These are phyloP conservation scores for Andrena fulva DNA, from an alignment of 2,888 invertebrate species.

Conservation along the genomic window DNA sequence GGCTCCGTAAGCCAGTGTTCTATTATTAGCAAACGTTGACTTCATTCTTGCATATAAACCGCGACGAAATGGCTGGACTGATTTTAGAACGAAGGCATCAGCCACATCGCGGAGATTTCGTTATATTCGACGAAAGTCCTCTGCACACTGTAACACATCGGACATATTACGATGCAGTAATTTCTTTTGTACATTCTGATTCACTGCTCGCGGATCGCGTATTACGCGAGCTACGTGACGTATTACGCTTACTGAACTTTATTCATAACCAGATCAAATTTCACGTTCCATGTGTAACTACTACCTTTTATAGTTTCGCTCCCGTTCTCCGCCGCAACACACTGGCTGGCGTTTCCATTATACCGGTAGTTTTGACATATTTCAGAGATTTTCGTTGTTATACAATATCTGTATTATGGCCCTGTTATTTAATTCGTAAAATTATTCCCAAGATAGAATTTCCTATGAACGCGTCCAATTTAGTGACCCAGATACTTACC, in stretches of 20 bases:
- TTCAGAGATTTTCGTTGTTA: too few relatives aligned
- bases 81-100: conserved; percentile 35
- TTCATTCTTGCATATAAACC: conserved; percentile 46
- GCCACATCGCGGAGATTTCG: conserved; percentile 14
- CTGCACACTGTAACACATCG: neutral
- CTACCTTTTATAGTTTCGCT: neutral
- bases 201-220: neutral
- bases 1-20: conserved; percentile 8
- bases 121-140: neutral
- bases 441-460: neutral
- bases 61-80: conserved; percentile 10
- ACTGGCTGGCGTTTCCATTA: too few relatives aligned
- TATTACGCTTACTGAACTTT: neutral
- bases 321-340: too few relatives aligned
- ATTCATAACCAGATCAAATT: conserved; percentile 11
- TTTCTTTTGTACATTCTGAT: neutral
- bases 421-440: neutral
- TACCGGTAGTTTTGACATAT: too few relatives aligned
- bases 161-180: neutral
- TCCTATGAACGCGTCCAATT: neutral
- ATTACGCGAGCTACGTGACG: too few relatives aligned
- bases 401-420: neutral
- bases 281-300: conserved; percentile 1
- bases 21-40: conserved; percentile 59
- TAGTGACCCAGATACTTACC: neutral